phyloP scores from a whole-genome alignment of 2,113 vertebrate species.

The Misgurnus anguillicaudatus region DNA sequence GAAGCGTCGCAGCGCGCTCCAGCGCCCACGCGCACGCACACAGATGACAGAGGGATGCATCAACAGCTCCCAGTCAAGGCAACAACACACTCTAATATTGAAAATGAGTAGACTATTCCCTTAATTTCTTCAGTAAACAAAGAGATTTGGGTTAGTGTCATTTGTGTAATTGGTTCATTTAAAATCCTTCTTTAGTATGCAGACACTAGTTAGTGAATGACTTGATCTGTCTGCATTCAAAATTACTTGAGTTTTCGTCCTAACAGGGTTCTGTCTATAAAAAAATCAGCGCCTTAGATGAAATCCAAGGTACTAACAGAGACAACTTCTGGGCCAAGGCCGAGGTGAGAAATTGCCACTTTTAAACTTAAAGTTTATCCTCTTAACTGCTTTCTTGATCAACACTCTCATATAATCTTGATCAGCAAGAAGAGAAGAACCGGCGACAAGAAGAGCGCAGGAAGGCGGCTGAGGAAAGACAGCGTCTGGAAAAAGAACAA shows the following conservation, averaged over 20 bases:
- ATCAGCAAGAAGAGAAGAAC: slow-evolving; percentile 85
- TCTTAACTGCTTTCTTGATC: not conserved
- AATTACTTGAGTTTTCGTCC: not conserved
- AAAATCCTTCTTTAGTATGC: not conserved
- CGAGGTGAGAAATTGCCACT: slow-evolving; percentile 73
- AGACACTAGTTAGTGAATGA: not conserved
- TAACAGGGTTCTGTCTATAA: slow-evolving; percentile 88
- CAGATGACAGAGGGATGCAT: no score
- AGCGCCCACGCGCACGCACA: no score
- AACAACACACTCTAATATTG: no score
- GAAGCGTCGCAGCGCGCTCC: no score
- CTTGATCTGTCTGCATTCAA: not conserved
- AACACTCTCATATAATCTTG: not conserved
- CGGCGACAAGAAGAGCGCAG: slow-evolving; percentile 77
- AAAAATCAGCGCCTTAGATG: slow-evolving; percentile 85
- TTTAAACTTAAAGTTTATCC: slow-evolving; percentile 51
- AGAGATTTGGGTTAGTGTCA: no score
- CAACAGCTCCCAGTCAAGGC: no score
- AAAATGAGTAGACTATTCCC: no score
- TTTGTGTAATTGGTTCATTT: not conserved
- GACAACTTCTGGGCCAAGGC: slow-evolving; percentile 89
- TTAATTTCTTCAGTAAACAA: no score
- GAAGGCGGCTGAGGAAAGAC: slow-evolving; percentile 70
- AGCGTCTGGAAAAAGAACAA: slow-evolving; percentile 74
- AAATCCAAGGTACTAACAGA: slow-evolving; percentile 85